Conservation (phyloP, 2,888 invertebrate genomes). For the Tachina grossa region DNA sequence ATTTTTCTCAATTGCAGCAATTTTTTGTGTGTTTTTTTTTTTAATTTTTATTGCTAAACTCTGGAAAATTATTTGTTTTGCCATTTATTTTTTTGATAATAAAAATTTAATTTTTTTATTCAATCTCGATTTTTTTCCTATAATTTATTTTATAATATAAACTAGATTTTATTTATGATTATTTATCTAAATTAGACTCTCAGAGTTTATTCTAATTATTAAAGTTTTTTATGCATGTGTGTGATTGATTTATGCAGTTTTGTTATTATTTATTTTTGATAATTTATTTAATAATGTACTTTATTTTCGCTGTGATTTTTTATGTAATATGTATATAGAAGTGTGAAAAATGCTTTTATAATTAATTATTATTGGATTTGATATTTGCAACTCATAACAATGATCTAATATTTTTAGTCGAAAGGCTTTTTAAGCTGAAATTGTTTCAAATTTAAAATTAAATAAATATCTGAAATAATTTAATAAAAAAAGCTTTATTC, state of each 20-base stretch:
- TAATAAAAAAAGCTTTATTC: too few relatives aligned
- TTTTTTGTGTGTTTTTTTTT: constrained; percentile 66
- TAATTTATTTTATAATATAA: constrained; percentile 61
- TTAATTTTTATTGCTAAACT: constrained; percentile 59
- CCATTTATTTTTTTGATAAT: constrained; percentile 63
- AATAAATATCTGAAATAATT: background rate
- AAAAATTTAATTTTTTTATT: constrained; percentile 65
- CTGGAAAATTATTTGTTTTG: constrained; percentile 66
- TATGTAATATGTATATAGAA: constrained; percentile 23
- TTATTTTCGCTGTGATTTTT: constrained; percentile 60
- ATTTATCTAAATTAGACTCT: constrained; percentile 64
- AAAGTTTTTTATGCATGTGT: constrained; percentile 45
- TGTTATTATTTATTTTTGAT: constrained; percentile 34
- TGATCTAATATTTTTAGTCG: constrained; percentile 19
- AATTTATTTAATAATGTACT: constrained; percentile 50
- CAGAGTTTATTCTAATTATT: constrained; percentile 66
- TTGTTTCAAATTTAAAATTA: background rate
- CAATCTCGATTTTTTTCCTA: constrained; percentile 60
- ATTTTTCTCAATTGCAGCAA: constrained; percentile 64
- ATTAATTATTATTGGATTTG: constrained; percentile 40
- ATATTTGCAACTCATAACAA: constrained; percentile 37
- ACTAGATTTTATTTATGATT: constrained; percentile 62
- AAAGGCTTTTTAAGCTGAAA: constrained; percentile 45
- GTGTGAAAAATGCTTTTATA: constrained; percentile 52
- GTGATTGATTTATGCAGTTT: constrained; percentile 67